A percentile compares a stretch with the other conserved stretches of the same genome.
These are phyloP conservation scores for Onychostruthus taczanowskii DNA, from an alignment of 2,113 vertebrate species.

Conservation along the genomic window DNA sequence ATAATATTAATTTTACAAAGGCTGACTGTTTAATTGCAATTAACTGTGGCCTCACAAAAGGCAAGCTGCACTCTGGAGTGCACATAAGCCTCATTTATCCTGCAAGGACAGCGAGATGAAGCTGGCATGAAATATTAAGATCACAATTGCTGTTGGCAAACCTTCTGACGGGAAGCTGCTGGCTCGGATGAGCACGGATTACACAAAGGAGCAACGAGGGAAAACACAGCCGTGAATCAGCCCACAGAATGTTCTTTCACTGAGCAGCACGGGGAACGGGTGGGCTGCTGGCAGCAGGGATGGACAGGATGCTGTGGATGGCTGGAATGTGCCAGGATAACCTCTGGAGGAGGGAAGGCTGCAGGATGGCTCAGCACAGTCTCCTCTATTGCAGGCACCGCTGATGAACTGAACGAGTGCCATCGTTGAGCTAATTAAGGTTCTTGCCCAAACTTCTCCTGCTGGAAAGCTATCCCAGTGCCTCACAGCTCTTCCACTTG, in stretches of 20 bases:
- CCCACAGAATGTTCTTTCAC: background rate
- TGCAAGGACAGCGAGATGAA: slow-evolving; percentile 50
- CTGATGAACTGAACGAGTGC: background rate
- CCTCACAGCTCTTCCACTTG: slow-evolving; percentile 2
- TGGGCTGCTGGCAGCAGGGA: background rate
- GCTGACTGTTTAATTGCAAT: slow-evolving; percentile 14
- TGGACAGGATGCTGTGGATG: background rate
- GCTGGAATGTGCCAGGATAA: background rate
- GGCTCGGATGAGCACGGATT: slow-evolving; percentile 47
- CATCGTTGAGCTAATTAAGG: background rate
- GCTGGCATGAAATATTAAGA: slow-evolving; percentile 66
- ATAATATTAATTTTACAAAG: background rate
- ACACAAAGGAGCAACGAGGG: slow-evolving; percentile 17
- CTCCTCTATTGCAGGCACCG: background rate
- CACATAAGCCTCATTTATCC: slow-evolving; percentile 25
- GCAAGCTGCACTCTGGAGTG: background rate
- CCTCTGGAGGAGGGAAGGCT: background rate
- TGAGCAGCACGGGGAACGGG: background rate
- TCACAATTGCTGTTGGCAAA: slow-evolving; percentile 64
- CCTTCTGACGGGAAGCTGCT: slow-evolving; percentile 52
- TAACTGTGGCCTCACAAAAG: slow-evolving; percentile 27
- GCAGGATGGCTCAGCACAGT: background rate
- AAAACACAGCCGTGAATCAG: slow-evolving; percentile 18
- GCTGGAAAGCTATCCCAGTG: background rate
- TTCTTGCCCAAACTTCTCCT: slow-evolving; percentile 50